Evolutionary conservation across 2,113 vertebrate species (phyloP), one percentile per base, ranked within the genome.

Genomic region (Lutjanus erythropterus): DNA sequence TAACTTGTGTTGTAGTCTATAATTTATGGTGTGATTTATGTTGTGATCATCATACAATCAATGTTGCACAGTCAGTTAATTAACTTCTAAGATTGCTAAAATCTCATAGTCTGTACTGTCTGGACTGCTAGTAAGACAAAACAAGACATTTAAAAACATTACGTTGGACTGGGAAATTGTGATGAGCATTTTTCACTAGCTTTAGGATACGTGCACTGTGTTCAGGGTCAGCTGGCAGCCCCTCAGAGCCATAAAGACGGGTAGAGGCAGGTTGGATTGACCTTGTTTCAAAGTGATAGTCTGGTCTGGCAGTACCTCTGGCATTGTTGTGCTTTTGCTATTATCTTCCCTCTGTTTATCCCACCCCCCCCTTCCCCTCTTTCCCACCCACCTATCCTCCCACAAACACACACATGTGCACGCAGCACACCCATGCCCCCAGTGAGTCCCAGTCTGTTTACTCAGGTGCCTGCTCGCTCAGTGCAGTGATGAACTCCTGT

Each of bases 401-500:
- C 79, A 66, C 60, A 37, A 42, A 64, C 75, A 46, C 47, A 10
- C 72, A 56, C n/a, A 69, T 35, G 33, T 74, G 73, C 83, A 83
- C 42, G 5, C 25, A 56, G 49, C 78, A 59, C 83, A 81, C 76
- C 70, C 68, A 61, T 78, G 77, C 79, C 73, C 85, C 79, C 66
- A 49, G 81, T 82, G 91, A 87, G 78, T 75, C 88, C 59, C 82
- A 55, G 75, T 91, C 71, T 91, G 88, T 95, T 97, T 96, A 95
- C 95, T 96, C 96, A 97, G 96, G 97, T 97, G 96, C 95, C 92
- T 91, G 95, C 95, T 94, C 93, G 92, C 93, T 84, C 84, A 1
- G 71, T 86, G 87, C 90, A 35, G 93, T 96, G 96, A 97, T 97
- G 96, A 98, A 97, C 96, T 97, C 95, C 85, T 95, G 96, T 96